Evolutionary conservation across 2,113 vertebrate species (phyloP), one percentile per base, ranked within the genome.

Genomic region (Gadus macrocephalus): DNA sequence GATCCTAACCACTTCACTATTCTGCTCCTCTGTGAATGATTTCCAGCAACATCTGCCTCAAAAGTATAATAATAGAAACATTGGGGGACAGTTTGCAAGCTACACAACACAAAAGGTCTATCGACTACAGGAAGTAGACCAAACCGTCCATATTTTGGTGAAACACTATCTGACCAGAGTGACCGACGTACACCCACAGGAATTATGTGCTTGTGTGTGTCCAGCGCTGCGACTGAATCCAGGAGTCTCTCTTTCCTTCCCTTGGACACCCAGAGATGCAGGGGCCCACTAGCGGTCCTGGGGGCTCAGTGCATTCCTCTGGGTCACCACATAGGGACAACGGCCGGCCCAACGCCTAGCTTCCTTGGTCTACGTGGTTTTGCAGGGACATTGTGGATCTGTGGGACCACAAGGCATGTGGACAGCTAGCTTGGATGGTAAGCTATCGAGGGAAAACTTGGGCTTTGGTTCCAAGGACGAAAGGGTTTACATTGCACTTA

Each of bases 201-300:
- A 78, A 75, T 78, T 53, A 70, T 74, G 14, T 4, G 72, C 79
- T 73, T 78, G 79, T 53, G 71, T 76, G 15, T 4, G 72, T 80
- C 74, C 80, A 75, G 73, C 82, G 80, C 81, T 89, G 83, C 76
- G 84, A 84, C 75, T 68, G n/a, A 65, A 77, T 76, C 20, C 42
- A 82, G 76, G 84, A 88, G 86, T 88, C 82, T 79, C 60, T 72
- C 56, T 42, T 55, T 56, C 63, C 64, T 66, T 1, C 65, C 72
- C 76, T 64, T 62, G 68, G 70, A 70, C 70, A 42, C 65, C 70
- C 58, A 59, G 53, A 64, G 17, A 74, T 25, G 20, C 59, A 0
- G 28, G 17, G 56, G 73, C 80, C 76, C 79, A 14, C 28, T 58
- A n/a, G 16, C 69, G 79, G 63, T 72, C 68, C 71, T 53, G 28